These are phyloP conservation scores for Conus betulinus DNA, from an alignment of 1,140 invertebrate species.

Conservation along the genomic window DNA sequence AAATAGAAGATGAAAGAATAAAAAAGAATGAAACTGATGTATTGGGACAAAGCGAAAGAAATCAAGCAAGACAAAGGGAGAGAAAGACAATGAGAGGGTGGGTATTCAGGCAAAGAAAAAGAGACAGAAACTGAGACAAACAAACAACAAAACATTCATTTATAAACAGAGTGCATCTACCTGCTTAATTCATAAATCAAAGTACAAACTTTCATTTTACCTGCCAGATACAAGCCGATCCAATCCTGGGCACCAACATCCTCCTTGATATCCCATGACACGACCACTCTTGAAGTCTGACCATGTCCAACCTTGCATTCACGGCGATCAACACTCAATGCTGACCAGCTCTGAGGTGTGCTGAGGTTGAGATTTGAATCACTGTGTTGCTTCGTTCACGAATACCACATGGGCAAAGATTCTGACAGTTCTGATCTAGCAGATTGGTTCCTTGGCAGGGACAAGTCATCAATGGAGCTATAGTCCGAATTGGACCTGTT, in stretches of 20 bases:
- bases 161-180: no score
- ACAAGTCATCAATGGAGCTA: constrained; percentile 64
- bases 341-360: constrained; percentile 58
- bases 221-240: constrained; percentile 74
- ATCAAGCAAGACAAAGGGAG: not conserved
- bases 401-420: constrained; percentile 41
- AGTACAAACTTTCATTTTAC: constrained; percentile 51
- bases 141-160: no score
- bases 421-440: constrained; percentile 42
- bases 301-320: constrained; percentile 48
- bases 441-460: constrained; percentile 51
- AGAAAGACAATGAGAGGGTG: not conserved
- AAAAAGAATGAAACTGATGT: no score
- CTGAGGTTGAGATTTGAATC: constrained; percentile 60
- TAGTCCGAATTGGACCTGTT: constrained; percentile 46
- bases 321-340: constrained; percentile 56
- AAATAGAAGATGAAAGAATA: no score
- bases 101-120: not conserved
- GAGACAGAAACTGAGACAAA: not conserved
- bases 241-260: constrained; percentile 73
- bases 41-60: no score
- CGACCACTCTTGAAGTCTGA: constrained; percentile 53
- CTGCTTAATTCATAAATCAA: no score
- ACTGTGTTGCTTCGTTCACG: constrained; percentile 65
- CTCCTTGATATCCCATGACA: constrained; percentile 75